A percentile compares a stretch with the other conserved stretches of the same genome.
These are phyloP conservation scores for Urocolius indicus DNA, from an alignment of 2,113 vertebrate species.

Conservation along the genomic window DNA sequence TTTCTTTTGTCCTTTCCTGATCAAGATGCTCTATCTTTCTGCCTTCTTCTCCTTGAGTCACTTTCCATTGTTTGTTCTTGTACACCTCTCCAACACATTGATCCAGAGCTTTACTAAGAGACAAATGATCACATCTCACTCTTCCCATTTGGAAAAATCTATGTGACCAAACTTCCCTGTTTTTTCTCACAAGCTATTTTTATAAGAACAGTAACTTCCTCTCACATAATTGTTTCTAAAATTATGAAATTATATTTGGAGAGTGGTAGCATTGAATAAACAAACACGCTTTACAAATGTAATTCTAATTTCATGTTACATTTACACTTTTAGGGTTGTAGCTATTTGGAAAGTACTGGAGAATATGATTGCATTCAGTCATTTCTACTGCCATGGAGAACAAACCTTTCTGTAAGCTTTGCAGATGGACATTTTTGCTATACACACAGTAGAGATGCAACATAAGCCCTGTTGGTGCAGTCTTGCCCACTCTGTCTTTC, in stretches of 20 bases:
- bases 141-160: background rate
- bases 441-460: background rate
- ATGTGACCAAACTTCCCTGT: background rate
- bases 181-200: slow-evolving; percentile 23
- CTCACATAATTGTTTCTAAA: background rate
- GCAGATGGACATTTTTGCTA: background rate
- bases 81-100: background rate
- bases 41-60: slow-evolving; percentile 29
- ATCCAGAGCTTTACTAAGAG: slow-evolving; percentile 8
- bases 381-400: background rate
- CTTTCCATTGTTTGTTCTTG: slow-evolving; percentile 48
- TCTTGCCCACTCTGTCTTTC: background rate
- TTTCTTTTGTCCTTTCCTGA: slow-evolving; percentile 57
- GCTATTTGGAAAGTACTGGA: background rate
- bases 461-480: background rate
- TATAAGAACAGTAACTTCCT: background rate
- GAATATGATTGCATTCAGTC: background rate
- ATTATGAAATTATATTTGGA: background rate
- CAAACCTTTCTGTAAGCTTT: background rate
- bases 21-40: slow-evolving; percentile 34
- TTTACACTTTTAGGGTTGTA: background rate
- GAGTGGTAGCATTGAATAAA: background rate
- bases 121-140: slow-evolving; percentile 13
- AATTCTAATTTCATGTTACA: background rate
- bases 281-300: background rate